Evolutionary conservation across 2,888 invertebrate species (phyloP).

Genomic region (Deilephila elpenor): DNA sequence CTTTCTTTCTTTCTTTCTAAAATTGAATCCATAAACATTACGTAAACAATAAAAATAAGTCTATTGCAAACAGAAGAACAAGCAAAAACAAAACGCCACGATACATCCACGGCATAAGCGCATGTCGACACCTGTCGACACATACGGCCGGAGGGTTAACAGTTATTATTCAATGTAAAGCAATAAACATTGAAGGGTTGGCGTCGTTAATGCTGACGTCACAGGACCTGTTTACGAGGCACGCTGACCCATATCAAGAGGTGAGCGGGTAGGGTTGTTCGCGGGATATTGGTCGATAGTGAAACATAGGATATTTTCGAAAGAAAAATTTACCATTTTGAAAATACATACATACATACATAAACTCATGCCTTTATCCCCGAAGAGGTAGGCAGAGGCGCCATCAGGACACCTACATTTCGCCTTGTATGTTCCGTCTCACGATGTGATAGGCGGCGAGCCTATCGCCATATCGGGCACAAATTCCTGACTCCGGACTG

Average conservation of each 20-base stretch:
- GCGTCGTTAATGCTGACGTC: constrained; percentile 45
- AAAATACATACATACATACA: no score
- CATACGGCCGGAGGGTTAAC: not conserved
- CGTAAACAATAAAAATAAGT: not conserved
- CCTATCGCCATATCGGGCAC: no score
- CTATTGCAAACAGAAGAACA: not conserved
- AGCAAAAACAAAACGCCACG: not conserved
- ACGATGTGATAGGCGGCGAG: no score
- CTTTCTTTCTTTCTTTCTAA: no score
- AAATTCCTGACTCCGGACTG: no score
- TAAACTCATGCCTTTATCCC: no score
- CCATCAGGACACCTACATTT: no score
- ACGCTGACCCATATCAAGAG: constrained; percentile 72
- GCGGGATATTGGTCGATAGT: constrained; percentile 5
- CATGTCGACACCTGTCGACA: constrained; percentile 17
- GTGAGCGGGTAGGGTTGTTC: constrained; percentile 42
- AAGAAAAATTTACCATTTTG: no score
- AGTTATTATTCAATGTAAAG: constrained; percentile 18
- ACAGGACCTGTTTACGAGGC: constrained; percentile 61
- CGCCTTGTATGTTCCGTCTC: no score
- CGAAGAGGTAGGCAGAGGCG: no score
- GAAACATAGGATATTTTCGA: no score
- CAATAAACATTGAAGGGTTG: constrained; percentile 26
- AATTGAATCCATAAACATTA: no score
- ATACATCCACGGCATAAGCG: not conserved